Conservation (phyloP, 2,888 invertebrate species). For the Plemyria rubiginata region DNA sequence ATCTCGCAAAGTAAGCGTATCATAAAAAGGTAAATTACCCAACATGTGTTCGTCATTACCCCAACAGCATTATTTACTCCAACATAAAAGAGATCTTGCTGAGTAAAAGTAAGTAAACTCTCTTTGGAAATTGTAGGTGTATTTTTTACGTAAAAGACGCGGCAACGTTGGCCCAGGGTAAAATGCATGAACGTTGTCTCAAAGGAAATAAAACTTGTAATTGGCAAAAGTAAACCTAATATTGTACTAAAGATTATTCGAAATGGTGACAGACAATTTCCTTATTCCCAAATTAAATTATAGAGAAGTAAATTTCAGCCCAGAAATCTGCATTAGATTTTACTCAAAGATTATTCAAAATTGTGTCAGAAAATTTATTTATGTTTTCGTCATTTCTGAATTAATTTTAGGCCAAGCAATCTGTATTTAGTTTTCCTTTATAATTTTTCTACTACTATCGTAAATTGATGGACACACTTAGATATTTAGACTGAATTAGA, state of each 20-base stretch:
- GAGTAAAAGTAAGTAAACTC: constrained; percentile 16
- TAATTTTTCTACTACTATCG: no score
- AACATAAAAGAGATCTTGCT: constrained; percentile 33
- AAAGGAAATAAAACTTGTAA: not conserved
- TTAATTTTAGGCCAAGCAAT: no score
- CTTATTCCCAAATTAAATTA: not conserved
- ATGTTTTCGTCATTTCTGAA: no score
- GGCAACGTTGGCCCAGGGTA: not conserved
- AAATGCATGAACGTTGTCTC: not conserved
- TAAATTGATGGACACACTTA: no score
- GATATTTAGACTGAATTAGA: no score
- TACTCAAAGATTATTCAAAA: no score
- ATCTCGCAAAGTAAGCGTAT: constrained; percentile 33
- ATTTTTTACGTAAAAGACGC: constrained; percentile 19
- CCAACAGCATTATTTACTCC: constrained; percentile 42
- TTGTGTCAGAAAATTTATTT: no score
- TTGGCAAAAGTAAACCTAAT: no score
- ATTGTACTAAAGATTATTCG: not conserved
- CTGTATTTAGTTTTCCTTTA: no score
- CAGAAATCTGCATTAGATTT: no score
- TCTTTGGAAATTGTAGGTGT: constrained; percentile 19
- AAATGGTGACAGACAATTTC: not conserved
- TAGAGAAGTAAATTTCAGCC: no score
- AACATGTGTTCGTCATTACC: constrained; percentile 42
- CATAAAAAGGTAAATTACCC: constrained; percentile 39